Evolutionary conservation across 1,140 invertebrate species (phyloP), one percentile per base, ranked within the genome.

Genomic region (Plectrocnemia conspersa): DNA sequence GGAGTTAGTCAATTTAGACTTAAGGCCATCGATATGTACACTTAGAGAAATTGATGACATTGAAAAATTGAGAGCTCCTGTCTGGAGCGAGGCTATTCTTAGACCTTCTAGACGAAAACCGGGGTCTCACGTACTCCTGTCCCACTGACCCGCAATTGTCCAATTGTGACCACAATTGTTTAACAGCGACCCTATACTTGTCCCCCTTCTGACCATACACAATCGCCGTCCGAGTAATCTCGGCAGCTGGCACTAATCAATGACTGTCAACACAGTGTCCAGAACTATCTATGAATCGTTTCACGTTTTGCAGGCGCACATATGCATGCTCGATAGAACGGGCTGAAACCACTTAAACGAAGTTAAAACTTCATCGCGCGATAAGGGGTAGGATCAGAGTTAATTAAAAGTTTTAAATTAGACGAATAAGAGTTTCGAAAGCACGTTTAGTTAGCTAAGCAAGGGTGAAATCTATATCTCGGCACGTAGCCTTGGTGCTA

Each of bases 381-480:
- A 45, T 45, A 45, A 6, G 27, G n/a, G 27, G 6, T 41, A 11
- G 21, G 21, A 15, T 10, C 21, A 11, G 52, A 54, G 47, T 59
- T 59, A 55, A 59, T 59, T 59, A 59, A 59, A 59, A 59, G 33
- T 59, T 59, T 59, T 54, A 52, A 59, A 59, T 55, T 59, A 52
- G 53, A 38, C 47, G 23, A 52, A 52, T 58, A 42, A 46, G 50
- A 55, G 25, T 54, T 47, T 23, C 21, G 29, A 50, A 49, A 36
- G 6, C 13, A 13, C 13, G 27, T 13, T 7, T 13, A 9, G 27
- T 29, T 29, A 9, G 27, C 7, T 9, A 29, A 29, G 7, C 13
- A 9, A 9, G 27, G 7, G 27, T 9, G n/a, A 7, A 13, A 7
- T 9, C 27, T 29, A 9, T 13, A 29, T 13, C 27, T 13, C 27